phyloP scores from a whole-genome alignment of 2,797 vertebrate species.

The Danio kyathit region DNA sequence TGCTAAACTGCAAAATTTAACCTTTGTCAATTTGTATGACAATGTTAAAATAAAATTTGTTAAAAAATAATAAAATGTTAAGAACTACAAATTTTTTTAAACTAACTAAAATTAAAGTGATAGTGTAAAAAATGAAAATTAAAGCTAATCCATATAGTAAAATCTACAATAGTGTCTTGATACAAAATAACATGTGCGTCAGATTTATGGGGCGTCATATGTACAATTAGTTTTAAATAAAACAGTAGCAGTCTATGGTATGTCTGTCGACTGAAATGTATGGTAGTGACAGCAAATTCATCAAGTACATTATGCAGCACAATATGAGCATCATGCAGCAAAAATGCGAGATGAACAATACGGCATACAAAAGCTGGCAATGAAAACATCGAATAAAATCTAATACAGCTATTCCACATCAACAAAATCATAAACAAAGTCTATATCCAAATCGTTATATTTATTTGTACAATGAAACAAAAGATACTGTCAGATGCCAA shows the following conservation, averaged over 20 bases:
- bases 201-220: background rate
- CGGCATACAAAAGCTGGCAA: background rate
- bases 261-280: background rate
- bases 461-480: constrained; percentile 47
- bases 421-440: background rate
- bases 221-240: background rate
- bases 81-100: too few relatives aligned
- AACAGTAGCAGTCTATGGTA: background rate
- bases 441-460: constrained; percentile 39
- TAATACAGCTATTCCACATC: background rate
- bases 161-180: too few relatives aligned
- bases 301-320: background rate
- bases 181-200: background rate
- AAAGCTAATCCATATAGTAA: too few relatives aligned
- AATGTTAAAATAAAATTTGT: too few relatives aligned
- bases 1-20: too few relatives aligned
- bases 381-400: background rate
- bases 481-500: constrained; percentile 1
- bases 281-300: background rate
- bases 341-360: constrained; percentile 9
- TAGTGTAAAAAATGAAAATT: too few relatives aligned
- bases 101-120: too few relatives aligned
- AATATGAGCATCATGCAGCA: background rate
- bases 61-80: too few relatives aligned
- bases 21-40: too few relatives aligned